These are phyloP conservation scores for Spodoptera litura DNA, from an alignment of 1,140 invertebrate species.

Conservation along the genomic window DNA sequence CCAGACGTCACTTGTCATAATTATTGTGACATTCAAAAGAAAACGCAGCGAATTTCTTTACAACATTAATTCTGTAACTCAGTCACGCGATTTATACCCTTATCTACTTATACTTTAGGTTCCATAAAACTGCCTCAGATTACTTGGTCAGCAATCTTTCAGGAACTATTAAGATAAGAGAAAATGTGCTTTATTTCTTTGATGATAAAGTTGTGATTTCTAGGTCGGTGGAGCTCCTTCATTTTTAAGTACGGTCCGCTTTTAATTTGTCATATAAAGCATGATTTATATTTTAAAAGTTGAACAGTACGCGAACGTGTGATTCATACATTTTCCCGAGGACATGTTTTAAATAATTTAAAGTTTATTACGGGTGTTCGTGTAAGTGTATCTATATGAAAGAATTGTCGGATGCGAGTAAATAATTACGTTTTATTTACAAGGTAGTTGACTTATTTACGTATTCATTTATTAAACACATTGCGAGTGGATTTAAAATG, in stretches of 20 bases:
- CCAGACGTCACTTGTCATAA: constrained; percentile 46
- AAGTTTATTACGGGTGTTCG: constrained; percentile 24
- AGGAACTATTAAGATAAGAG: background rate
- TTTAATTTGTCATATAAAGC: constrained; percentile 49
- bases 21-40: constrained; percentile 51
- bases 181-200: constrained; percentile 15
- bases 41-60: constrained; percentile 56
- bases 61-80: constrained; percentile 19
- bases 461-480: background rate
- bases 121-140: background rate
- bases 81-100: background rate
- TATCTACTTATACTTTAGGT: background rate
- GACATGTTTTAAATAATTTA: constrained; percentile 42
- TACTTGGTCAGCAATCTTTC: constrained; percentile 18
- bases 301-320: constrained; percentile 39
- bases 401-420: background rate
- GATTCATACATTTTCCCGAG: constrained; percentile 20
- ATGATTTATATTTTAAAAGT: constrained; percentile 47
- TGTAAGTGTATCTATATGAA: constrained; percentile 15
- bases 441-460: background rate
- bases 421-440: background rate
- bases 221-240: background rate
- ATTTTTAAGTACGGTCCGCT: constrained; percentile 41
- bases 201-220: background rate
- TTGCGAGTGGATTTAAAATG: background rate